phyloP scores from a whole-genome alignment of 1,140 invertebrate species.

The Lepidurus packardi region DNA sequence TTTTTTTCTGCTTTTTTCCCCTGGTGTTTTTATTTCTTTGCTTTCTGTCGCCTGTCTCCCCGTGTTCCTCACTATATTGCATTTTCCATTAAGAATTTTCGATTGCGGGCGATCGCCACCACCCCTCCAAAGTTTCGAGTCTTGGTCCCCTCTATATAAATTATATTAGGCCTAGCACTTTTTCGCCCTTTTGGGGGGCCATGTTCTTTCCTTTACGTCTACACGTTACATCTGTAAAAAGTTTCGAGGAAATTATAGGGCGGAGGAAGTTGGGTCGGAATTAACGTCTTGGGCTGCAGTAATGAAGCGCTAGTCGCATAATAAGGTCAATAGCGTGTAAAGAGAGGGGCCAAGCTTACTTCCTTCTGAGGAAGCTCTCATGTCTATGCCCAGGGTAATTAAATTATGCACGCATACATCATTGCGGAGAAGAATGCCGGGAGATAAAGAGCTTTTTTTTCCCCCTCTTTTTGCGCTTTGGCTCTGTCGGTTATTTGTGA shows the following conservation, averaged over 20 bases:
- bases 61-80: not conserved
- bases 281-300: not conserved
- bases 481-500: not conserved
- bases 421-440: not conserved
- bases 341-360: not conserved
- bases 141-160: no score
- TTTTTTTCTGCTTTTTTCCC: not conserved
- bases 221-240: not conserved
- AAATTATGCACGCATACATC: conserved; percentile 7
- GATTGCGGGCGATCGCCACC: not conserved
- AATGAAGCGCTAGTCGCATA: not conserved
- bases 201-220: no score
- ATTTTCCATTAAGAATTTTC: conserved; percentile 6
- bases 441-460: not conserved
- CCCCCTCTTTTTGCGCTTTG: not conserved
- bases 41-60: not conserved
- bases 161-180: no score
- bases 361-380: conserved; percentile 11
- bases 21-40: not conserved
- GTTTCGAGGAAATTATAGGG: not conserved
- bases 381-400: not conserved
- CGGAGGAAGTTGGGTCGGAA: not conserved
- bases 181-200: no score
- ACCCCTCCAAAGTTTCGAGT: not conserved
- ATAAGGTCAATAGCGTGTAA: conserved; percentile 15